Conservation (phyloP, 2,113 vertebrate genomes). For the Accipiter cooperii region DNA sequence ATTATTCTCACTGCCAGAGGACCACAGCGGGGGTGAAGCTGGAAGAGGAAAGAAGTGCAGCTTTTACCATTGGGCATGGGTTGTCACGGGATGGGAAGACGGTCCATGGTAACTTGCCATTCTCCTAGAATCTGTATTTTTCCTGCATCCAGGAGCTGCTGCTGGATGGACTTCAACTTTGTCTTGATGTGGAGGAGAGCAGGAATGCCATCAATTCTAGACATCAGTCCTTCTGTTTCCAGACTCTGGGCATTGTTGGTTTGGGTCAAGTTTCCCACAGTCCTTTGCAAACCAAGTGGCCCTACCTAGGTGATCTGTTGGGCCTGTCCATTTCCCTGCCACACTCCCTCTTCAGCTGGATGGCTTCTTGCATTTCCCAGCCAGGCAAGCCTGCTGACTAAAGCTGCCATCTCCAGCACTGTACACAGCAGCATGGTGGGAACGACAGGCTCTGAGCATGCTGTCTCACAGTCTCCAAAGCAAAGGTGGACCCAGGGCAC, state of each 20-base stretch:
- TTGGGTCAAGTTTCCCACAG: background rate
- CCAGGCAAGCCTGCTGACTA: background rate
- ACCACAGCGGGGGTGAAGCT: accelerated
- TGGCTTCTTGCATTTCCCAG: background rate
- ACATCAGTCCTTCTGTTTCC: background rate
- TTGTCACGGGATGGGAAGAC: background rate
- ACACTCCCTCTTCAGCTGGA: background rate
- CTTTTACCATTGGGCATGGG: background rate
- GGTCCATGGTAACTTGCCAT: background rate
- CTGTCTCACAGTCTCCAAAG: background rate
- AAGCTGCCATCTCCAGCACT: background rate
- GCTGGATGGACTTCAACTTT: background rate
- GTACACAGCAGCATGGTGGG: background rate
- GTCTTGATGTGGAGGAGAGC: background rate
- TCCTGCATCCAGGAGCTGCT: background rate
- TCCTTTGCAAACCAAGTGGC: background rate
- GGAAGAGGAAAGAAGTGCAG: background rate
- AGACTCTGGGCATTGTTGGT: background rate
- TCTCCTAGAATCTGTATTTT: background rate
- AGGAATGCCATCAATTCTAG: background rate
- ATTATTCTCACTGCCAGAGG: background rate
- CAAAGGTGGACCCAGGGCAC: background rate
- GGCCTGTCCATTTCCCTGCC: background rate
- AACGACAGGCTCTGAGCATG: background rate
- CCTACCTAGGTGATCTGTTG: background rate